A percentile compares a stretch with the other conserved stretches of the same genome.
These are phyloP conservation scores for Phoenicopterus ruber DNA, from an alignment of 2,113 vertebrate species.

Conservation along the genomic window DNA sequence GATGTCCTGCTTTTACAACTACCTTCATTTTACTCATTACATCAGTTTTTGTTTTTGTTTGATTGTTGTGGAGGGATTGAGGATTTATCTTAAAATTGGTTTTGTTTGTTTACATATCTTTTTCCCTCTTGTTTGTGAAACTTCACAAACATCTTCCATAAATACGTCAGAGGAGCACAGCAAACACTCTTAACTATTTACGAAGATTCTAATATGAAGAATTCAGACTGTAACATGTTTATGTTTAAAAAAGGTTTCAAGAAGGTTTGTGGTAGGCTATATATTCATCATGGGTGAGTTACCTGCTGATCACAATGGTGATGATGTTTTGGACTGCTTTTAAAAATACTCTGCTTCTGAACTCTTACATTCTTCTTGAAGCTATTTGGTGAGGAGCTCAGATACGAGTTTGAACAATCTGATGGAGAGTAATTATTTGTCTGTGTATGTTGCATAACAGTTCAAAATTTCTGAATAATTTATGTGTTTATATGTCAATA, in stretches of 20 bases:
- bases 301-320: background rate
- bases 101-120: slow-evolving; percentile 68
- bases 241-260: background rate
- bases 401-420: background rate
- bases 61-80: slow-evolving; percentile 47
- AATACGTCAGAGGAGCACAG: slow-evolving; percentile 78
- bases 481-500: background rate
- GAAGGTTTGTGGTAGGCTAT: background rate
- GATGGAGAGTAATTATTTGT: background rate
- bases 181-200: slow-evolving; percentile 49
- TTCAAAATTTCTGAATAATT: background rate
- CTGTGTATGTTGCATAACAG: background rate
- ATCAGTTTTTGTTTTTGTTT: slow-evolving; percentile 64
- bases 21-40: slow-evolving; percentile 72
- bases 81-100: slow-evolving; percentile 42
- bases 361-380: background rate
- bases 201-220: slow-evolving; percentile 38
- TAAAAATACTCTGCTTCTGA: slow-evolving; percentile 1
- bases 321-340: slow-evolving; percentile 2
- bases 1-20: slow-evolving; percentile 57
- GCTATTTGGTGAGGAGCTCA: background rate
- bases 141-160: slow-evolving; percentile 82
- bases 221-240: background rate
- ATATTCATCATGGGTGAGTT: background rate
- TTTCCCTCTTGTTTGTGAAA: slow-evolving; percentile 73